phyloP scores from a whole-genome alignment of 2,113 vertebrate genomes.

The Neogale vison region DNA sequence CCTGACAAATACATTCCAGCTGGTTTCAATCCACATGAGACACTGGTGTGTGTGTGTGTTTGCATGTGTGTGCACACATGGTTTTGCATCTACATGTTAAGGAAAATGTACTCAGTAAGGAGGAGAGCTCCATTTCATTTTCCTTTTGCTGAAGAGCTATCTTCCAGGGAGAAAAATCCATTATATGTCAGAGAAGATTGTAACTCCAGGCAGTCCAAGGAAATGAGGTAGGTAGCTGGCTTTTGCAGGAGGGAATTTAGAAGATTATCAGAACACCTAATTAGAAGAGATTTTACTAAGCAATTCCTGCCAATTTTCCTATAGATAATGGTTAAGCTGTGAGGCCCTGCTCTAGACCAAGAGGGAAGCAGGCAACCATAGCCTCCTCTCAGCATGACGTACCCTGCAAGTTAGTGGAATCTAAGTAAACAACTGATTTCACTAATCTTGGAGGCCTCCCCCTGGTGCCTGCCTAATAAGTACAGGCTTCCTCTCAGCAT shows the following conservation, averaged over 20 bases:
- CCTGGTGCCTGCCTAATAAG: conserved; percentile 77
- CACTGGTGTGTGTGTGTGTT: no score
- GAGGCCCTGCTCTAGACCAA: neutral
- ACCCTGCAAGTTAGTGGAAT: conserved; percentile 50
- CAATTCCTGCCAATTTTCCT: conserved; percentile 28
- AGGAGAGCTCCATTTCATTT: neutral
- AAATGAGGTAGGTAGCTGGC: conserved; percentile 28
- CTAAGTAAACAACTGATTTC: conserved; percentile 77
- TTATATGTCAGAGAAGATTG: neutral
- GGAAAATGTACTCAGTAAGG: neutral
- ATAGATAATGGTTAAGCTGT: neutral
- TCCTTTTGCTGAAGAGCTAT: neutral
- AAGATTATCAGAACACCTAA: conserved; percentile 55
- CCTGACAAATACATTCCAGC: neutral
- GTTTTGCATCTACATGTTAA: neutral
- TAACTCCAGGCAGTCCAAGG: conserved; percentile 2
- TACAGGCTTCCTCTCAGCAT: conserved; percentile 38
- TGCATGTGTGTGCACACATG: fast-evolving
- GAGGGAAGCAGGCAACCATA: neutral
- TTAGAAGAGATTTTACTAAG: conserved; percentile 4
- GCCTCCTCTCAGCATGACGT: neutral
- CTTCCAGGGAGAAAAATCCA: neutral
- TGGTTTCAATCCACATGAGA: neutral
- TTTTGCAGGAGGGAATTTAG: neutral
- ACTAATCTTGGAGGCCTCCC: conserved; percentile 47